Evolutionary conservation across 2,113 vertebrate species (phyloP).

Genomic region (Phrynosoma blainvillii): DNA sequence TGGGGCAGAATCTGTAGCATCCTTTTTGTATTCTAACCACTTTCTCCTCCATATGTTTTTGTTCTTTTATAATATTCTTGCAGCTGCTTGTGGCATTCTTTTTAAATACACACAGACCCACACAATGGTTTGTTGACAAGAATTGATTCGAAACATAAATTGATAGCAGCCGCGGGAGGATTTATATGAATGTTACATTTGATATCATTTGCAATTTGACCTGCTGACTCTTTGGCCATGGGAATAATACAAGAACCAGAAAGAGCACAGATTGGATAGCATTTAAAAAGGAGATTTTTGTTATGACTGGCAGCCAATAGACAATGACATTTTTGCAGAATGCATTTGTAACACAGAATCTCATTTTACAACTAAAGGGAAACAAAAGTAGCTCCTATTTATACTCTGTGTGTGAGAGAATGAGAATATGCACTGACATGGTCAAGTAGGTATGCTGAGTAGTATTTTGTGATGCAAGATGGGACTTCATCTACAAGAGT

Average conservation of each 20-base stretch:
- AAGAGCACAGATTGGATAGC: neutral
- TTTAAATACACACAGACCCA: neutral
- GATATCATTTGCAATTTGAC: conserved; percentile 23
- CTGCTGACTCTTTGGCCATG: conserved; percentile 10
- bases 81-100: neutral
- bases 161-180: neutral
- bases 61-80: neutral
- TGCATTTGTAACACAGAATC: neutral
- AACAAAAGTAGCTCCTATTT: neutral
- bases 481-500: conserved; percentile 18
- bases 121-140: neutral
- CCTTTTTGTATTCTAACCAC: neutral
- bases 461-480: conserved; percentile 13
- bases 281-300: conserved; percentile 16
- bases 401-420: neutral
- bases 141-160: conserved; percentile 3
- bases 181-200: neutral
- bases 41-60: neutral
- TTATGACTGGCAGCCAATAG: neutral
- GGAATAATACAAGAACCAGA: neutral
- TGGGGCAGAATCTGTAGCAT: neutral
- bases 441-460: neutral
- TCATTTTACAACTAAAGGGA: conserved; percentile 23
- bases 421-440: neutral
- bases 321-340: neutral